These are phyloP conservation scores for Diarsia brunnea DNA, from an alignment of 2,888 invertebrate species.

Conservation along the genomic window DNA sequence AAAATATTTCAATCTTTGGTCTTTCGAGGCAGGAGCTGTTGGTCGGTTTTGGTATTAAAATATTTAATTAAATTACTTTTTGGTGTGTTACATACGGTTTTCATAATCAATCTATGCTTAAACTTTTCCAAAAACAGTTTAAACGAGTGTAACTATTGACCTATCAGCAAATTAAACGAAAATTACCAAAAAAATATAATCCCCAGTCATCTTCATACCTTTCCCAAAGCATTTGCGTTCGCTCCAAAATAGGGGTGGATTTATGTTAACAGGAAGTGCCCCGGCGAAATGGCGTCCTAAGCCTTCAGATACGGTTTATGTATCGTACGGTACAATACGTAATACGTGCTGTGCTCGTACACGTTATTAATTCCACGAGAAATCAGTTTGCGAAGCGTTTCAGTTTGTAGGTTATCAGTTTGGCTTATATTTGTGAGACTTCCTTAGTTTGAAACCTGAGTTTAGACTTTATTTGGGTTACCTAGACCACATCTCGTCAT, in stretches of 20 bases:
- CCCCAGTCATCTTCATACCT: constrained; percentile 66
- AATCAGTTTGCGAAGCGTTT: constrained; percentile 35
- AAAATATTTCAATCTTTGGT: background rate
- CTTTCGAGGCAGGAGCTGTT: background rate
- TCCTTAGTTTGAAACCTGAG: background rate
- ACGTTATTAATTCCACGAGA: constrained; percentile 69
- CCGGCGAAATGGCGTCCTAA: constrained; percentile 85
- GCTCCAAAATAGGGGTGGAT: constrained; percentile 83
- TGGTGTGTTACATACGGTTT: background rate
- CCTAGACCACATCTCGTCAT: background rate
- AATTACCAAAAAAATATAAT: constrained; percentile 43
- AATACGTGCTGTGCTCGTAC: constrained; percentile 60
- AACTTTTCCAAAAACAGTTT: background rate
- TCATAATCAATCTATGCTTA: too few relatives aligned
- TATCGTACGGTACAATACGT: constrained; percentile 71
- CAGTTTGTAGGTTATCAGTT: constrained; percentile 26
- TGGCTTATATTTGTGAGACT: constrained; percentile 5
- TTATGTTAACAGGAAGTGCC: constrained; percentile 88
- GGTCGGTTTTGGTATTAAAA: too few relatives aligned
- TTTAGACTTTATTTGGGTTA: background rate
- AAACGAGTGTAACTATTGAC: background rate
- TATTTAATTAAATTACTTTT: background rate
- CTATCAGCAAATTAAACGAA: too few relatives aligned
- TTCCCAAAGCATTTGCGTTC: constrained; percentile 66
- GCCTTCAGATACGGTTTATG: constrained; percentile 84